Conservation (phyloP, 2,113 vertebrate species). For the Oreochromis tanganicae region DNA sequence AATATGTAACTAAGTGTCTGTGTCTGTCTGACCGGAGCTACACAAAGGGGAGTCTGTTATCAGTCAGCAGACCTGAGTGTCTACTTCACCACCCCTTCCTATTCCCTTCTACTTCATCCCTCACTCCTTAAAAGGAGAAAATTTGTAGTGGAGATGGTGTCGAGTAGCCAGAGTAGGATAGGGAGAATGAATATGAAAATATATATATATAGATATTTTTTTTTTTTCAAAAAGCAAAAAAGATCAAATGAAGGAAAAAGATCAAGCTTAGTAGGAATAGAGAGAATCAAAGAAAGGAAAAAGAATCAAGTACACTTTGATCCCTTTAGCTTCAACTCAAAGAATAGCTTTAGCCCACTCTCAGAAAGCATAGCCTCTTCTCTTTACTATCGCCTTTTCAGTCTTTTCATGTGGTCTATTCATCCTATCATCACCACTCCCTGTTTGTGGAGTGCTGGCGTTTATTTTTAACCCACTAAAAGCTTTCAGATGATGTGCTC, state of each 20-base stretch:
- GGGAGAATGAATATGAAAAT: too few relatives aligned
- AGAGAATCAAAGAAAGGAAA: not conserved
- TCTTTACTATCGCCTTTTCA: not conserved
- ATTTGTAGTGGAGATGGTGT: slow-evolving; percentile 15
- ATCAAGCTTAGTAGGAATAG: not conserved
- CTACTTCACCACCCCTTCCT: slow-evolving; percentile 24
- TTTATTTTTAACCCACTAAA: slow-evolving; percentile 70
- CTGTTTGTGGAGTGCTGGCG: slow-evolving; percentile 15
- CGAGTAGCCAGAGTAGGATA: slow-evolving; percentile 1
- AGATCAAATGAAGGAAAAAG: not conserved
- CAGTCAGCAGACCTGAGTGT: slow-evolving; percentile 55
- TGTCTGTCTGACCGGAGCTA: not conserved
- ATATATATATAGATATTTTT: not conserved
- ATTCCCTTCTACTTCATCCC: slow-evolving; percentile 15
- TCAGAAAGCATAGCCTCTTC: not conserved
- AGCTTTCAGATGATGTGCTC: slow-evolving; percentile 62
- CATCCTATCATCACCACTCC: slow-evolving; percentile 48
- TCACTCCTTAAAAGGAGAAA: slow-evolving; percentile 71
- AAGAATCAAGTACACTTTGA: not conserved
- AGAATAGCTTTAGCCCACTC: slow-evolving; percentile 1
- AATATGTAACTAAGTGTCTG: slow-evolving; percentile 57
- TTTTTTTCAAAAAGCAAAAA: not conserved
- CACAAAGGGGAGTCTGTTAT: slow-evolving; percentile 69
- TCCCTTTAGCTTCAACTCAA: not conserved
- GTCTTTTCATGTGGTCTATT: slow-evolving; percentile 15